phyloP scores from a whole-genome alignment of 2,888 invertebrate genomes.

The Lasioglossum pauxillum region DNA sequence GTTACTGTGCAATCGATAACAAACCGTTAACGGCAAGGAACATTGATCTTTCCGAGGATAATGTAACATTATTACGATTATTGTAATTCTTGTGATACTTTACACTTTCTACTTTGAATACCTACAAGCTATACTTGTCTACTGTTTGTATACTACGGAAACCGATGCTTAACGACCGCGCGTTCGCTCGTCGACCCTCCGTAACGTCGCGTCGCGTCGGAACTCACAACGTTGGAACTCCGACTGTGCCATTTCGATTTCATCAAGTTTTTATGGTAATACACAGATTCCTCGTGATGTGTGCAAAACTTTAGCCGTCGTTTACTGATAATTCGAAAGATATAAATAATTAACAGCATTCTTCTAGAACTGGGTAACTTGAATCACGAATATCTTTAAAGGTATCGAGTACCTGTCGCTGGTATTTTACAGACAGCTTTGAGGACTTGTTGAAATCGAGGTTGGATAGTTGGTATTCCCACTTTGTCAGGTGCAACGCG shows the following conservation, averaged over 20 bases:
- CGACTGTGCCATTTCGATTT: background rate
- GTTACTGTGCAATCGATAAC: slow-evolving; percentile 62
- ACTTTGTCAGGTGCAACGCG: background rate
- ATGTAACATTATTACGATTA: slow-evolving; percentile 72
- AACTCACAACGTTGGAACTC: background rate
- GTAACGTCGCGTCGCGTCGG: background rate
- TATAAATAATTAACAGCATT: background rate
- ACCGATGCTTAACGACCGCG: slow-evolving; percentile 56
- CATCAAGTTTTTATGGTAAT: background rate
- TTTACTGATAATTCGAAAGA: background rate
- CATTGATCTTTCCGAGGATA: slow-evolving; percentile 60
- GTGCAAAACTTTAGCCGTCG: background rate
- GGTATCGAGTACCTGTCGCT: background rate
- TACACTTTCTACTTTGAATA: slow-evolving; percentile 83
- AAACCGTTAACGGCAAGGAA: slow-evolving; percentile 44
- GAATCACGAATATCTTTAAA: background rate
- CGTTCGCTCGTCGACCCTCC: slow-evolving; percentile 68
- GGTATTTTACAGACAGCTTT: background rate
- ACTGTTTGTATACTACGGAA: slow-evolving; percentile 69
- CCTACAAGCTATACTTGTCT: slow-evolving; percentile 75
- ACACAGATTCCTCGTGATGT: background rate
- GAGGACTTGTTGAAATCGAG: background rate
- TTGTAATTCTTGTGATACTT: slow-evolving; percentile 83
- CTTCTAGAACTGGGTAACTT: background rate
- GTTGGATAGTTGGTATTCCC: background rate